These are phyloP conservation scores for Drosophila vallismaia DNA, from an alignment of 2,888 invertebrate genomes.

Conservation along the genomic window DNA sequence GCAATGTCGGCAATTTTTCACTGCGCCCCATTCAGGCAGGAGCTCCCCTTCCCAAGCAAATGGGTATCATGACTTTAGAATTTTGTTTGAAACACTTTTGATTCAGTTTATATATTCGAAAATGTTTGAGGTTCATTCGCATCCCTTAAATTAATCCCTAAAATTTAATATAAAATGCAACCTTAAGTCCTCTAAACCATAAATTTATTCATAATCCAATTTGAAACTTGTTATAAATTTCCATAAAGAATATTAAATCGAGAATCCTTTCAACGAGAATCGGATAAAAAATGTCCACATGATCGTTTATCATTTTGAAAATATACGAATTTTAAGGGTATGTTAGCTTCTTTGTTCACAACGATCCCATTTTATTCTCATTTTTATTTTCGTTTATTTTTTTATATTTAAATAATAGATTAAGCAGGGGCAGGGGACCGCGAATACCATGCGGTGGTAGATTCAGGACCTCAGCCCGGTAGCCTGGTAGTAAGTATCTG, in stretches of 20 bases:
- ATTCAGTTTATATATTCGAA: neutral
- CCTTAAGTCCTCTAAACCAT: neutral
- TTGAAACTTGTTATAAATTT: neutral
- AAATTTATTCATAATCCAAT: neutral
- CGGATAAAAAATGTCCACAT: neutral
- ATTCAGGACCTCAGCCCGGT: slow-evolving; percentile 16
- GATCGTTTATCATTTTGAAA: neutral
- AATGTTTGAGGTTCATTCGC: neutral
- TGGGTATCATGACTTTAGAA: slow-evolving; percentile 12
- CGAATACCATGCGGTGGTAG: slow-evolving; percentile 48
- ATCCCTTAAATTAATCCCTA: too few relatives aligned
- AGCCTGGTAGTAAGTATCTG: slow-evolving; percentile 61
- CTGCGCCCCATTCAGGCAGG: slow-evolving; percentile 47
- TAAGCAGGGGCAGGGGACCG: slow-evolving; percentile 67
- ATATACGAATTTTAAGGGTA: slow-evolving; percentile 37
- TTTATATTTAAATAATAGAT: slow-evolving; percentile 79
- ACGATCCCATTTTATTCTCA: slow-evolving; percentile 56
- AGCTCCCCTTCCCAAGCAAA: neutral
- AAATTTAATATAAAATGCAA: neutral
- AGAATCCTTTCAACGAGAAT: neutral
- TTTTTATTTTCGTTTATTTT: slow-evolving; percentile 55
- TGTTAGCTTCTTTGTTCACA: slow-evolving; percentile 26
- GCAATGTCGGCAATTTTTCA: slow-evolving; percentile 62
- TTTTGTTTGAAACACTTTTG: neutral
- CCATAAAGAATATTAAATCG: neutral